phyloP scores from a whole-genome alignment of 2,888 invertebrate species.

The Ichneumon xanthorius region DNA sequence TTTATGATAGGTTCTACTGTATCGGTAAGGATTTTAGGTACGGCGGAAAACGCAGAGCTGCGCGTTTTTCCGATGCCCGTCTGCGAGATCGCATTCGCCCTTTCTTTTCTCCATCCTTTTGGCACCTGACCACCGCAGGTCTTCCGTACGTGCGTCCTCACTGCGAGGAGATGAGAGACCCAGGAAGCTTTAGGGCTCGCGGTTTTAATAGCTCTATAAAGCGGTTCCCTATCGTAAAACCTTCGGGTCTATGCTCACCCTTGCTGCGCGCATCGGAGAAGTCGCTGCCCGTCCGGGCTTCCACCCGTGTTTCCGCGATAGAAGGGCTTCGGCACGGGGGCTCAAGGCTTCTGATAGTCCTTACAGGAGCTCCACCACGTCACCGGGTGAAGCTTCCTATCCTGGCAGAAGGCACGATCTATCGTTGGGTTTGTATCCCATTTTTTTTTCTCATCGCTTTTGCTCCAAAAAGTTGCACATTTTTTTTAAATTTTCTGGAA shows the following conservation, averaged over 20 bases:
- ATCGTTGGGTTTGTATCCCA: slow-evolving; percentile 5
- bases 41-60: background rate
- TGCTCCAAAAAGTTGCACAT: too few species aligned
- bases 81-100: background rate
- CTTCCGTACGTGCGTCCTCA: background rate
- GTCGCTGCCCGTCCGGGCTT: slow-evolving; percentile 27
- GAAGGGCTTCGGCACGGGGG: slow-evolving; percentile 37
- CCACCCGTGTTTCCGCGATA: slow-evolving; percentile 9
- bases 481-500: too few species aligned
- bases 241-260: slow-evolving; percentile 41
- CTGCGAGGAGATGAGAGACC: background rate
- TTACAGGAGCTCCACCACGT: background rate
- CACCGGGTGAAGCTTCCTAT: slow-evolving; percentile 29
- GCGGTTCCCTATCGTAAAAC: slow-evolving; percentile 60
- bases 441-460: background rate
- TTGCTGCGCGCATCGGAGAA: slow-evolving; percentile 27
- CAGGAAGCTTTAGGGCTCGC: slow-evolving; percentile 39
- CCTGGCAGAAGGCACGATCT: slow-evolving; percentile 24
- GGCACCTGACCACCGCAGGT: slow-evolving; percentile 1
- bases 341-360: slow-evolving; percentile 18
- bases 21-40: background rate
- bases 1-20: background rate
- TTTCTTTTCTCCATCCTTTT: background rate
- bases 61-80: background rate
- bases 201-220: slow-evolving; percentile 67